Evolutionary conservation across 2,888 invertebrate species (phyloP), one percentile per base, ranked within the genome.

Genomic region (Ophion costatus): DNA sequence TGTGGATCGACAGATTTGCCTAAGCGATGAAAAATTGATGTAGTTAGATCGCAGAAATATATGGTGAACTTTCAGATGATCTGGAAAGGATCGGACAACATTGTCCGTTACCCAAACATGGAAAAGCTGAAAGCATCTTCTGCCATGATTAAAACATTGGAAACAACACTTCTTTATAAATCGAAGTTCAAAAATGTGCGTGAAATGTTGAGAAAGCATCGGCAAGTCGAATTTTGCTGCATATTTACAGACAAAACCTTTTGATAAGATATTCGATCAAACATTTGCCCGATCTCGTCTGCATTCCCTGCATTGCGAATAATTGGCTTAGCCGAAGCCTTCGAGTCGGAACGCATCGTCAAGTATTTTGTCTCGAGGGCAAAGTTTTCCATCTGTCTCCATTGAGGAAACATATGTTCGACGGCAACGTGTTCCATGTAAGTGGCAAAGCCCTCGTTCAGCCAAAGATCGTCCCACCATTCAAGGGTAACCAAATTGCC

Each of bases 401-500:
- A 89, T 11, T 89, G 82, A 0, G 89, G 89, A 42, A 89, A 89
- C 10, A 89, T 75, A 1, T 24, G 79, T 56, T 92, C 80, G 2
- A 89, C 83, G 3, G 88, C 82, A 17, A 93, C 82, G 87, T 94
- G 94, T 86, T 95, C 94, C 69, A 95, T 92, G 88, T 94, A 95
- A 64, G 94, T 92, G 4, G 97, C 97, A 91, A 97, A 97, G 0
- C 97, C 97, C 93, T 96, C 96, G 88, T 96, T 96, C 7, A 97
- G 94, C 96, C 96, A 97, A 1, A 96, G 94, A 87, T 95, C 95
- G 17, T 95, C 95, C 96, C 96, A 96, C 96, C 96, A 96, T 33
- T 94, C 93, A 94, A 96, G 95, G 1, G 96, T 96, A 82, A 96
- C 96, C 14, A 96, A 93, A 94, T 96, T 96, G 0, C 97, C 97